Percentiles rank a stretch among this genome's conserved stretches.
Evolutionary conservation across 2,888 invertebrate species (phyloP).

Genomic region (Coecobrya sp.): DNA sequence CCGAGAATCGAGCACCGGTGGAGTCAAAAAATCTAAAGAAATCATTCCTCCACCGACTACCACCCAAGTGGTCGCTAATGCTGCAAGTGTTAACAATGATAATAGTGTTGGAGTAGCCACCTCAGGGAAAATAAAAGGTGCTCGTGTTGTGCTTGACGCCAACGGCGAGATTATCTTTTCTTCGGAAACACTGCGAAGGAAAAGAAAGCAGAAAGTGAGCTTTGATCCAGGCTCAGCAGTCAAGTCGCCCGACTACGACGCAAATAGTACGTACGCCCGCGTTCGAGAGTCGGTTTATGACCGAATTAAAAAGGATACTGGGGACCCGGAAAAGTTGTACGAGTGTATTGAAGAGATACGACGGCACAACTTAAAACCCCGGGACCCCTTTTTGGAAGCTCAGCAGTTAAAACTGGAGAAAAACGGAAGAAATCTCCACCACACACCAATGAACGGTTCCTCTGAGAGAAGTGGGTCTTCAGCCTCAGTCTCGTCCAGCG

Average conservation of each 20-base stretch:
- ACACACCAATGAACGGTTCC: background rate
- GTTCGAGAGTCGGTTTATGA: constrained; percentile 86
- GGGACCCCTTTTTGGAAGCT: constrained; percentile 81
- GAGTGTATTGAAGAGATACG: constrained; percentile 86
- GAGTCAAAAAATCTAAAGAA: constrained; percentile 11
- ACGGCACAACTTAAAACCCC: constrained; percentile 85
- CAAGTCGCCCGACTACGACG: constrained; percentile 84
- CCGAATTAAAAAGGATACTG: constrained; percentile 81
- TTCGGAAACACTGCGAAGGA: constrained; percentile 85
- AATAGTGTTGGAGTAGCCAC: constrained; percentile 34
- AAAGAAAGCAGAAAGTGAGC: constrained; percentile 85
- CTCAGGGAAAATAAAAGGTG: constrained; percentile 85
- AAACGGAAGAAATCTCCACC: background rate
- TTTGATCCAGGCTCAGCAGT: constrained; percentile 86
- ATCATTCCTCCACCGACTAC: constrained; percentile 18
- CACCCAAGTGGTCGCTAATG: background rate
- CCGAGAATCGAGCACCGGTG: background rate
- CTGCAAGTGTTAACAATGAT: no score
- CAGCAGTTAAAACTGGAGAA: constrained; percentile 59
- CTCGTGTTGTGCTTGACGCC: constrained; percentile 86
- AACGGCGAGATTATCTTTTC: constrained; percentile 86
- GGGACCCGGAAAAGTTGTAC: constrained; percentile 85
- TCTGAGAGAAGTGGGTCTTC: constrained; percentile 25
- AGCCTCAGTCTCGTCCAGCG: constrained; percentile 49
- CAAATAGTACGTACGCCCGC: constrained; percentile 82